phyloP scores from a whole-genome alignment of 2,888 invertebrate genomes.

The Sphecodes monilicornis region DNA sequence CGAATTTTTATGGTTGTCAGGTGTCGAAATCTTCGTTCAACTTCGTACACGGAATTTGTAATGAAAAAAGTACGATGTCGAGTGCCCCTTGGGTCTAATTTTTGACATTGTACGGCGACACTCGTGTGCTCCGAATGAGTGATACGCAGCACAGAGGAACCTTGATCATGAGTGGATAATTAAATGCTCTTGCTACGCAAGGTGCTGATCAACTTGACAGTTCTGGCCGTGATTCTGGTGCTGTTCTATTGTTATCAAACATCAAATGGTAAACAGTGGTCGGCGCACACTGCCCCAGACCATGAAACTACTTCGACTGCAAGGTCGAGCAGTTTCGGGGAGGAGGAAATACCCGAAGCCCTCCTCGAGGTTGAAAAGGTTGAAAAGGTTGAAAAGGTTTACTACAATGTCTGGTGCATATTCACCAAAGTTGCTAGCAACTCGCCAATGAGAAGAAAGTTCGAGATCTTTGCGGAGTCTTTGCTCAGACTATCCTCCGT shows the following conservation, averaged over 20 bases:
- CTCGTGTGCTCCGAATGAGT: not conserved
- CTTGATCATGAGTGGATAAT: constrained; percentile 71
- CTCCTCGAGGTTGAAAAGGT: constrained; percentile 17
- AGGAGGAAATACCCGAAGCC: not conserved
- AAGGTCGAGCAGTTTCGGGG: constrained; percentile 9
- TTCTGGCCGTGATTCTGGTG: constrained; percentile 76
- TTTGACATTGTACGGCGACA: not conserved
- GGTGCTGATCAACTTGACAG: constrained; percentile 77
- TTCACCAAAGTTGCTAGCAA: constrained; percentile 86
- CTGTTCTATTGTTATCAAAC: constrained; percentile 81
- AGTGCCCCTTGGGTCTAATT: not conserved
- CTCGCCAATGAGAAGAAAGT: constrained; percentile 85
- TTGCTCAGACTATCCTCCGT: constrained; percentile 85
- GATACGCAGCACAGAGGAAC: not conserved
- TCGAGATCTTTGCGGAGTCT: constrained; percentile 85
- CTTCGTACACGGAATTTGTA: not conserved
- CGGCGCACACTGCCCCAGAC: constrained; percentile 54
- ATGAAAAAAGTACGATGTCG: not conserved
- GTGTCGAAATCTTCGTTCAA: not conserved
- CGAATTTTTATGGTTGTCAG: not conserved
- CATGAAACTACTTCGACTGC: constrained; percentile 69
- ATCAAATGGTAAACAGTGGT: constrained; percentile 74
- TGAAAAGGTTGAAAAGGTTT: constrained; percentile 36
- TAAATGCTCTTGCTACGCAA: constrained; percentile 83
- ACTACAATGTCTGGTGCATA: constrained; percentile 86